Evolutionary conservation across 1,140 invertebrate species (phyloP).

Genomic region (Pachypeltis micranthus): DNA sequence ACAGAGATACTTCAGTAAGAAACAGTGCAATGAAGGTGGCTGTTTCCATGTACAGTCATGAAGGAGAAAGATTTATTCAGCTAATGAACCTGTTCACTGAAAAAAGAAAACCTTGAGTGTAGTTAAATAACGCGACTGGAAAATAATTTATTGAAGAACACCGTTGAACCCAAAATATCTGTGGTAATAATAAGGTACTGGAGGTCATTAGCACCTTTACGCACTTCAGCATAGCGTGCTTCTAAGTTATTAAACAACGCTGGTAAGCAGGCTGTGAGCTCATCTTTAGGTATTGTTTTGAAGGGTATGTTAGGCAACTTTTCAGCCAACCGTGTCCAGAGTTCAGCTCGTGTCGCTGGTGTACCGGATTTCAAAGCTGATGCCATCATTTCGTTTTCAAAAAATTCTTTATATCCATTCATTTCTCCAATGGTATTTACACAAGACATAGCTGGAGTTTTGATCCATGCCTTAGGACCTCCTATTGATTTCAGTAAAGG

Average conservation of each 20-base stretch:
- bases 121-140: too few relatives aligned
- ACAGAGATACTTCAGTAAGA: constrained; percentile 90
- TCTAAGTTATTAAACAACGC: constrained; percentile 72
- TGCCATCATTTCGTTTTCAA: constrained; percentile 77
- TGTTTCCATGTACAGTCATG: constrained; percentile 77
- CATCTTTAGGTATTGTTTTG: constrained; percentile 57
- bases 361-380: constrained; percentile 68
- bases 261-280: constrained; percentile 64
- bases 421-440: constrained; percentile 73
- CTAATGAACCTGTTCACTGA: constrained; percentile 71
- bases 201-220: constrained; percentile 83
- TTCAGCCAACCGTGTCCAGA: constrained; percentile 74
- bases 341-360: constrained; percentile 62
- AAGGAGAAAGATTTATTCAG: constrained; percentile 71
- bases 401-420: constrained; percentile 66
- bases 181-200: too few relatives aligned
- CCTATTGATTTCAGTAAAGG: too few relatives aligned
- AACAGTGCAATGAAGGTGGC: constrained; percentile 91
- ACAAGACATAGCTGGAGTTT: constrained; percentile 61
- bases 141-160: too few relatives aligned
- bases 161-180: too few relatives aligned
- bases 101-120: too few relatives aligned
- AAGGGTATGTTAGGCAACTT: constrained; percentile 59
- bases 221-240: constrained; percentile 80
- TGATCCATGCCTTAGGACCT: constrained; percentile 66